Evolutionary conservation across 2,797 vertebrate genomes (phyloP).

Genomic region (Pyrocephalus nanus): DNA sequence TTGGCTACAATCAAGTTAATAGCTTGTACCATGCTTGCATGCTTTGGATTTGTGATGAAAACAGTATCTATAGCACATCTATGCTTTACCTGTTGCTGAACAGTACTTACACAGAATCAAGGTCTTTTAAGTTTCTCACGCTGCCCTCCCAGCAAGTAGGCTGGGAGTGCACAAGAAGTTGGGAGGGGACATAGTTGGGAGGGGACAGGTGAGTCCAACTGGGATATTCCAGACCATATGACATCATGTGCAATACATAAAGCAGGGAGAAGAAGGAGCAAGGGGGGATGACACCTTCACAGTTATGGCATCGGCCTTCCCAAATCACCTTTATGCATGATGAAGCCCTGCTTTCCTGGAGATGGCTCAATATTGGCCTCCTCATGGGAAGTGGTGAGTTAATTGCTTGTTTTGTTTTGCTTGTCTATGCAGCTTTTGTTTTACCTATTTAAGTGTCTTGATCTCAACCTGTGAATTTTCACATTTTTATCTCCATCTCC

Average conservation of each 20-base stretch:
- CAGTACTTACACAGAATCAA: not conserved
- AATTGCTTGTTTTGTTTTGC: not conserved
- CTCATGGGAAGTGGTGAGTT: fast-evolving
- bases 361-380: not conserved
- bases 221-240: not conserved
- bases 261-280: not conserved
- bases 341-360: not conserved
- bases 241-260: not conserved
- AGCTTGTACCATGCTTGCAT: not conserved
- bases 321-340: not conserved
- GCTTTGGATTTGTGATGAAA: not conserved
- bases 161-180: not conserved
- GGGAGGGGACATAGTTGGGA: not conserved
- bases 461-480: not conserved
- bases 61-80: not conserved
- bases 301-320: not conserved
- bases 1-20: not conserved
- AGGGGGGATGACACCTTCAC: fast-evolving
- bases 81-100: not conserved
- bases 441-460: not conserved
- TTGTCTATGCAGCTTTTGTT: not conserved
- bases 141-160: fast-evolving
- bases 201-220: not conserved
- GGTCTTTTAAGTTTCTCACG: not conserved
- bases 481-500: not conserved